Percentiles rank a stretch among this genome's conserved stretches.
Evolutionary conservation across 2,113 vertebrate genomes (phyloP).

Genomic region (Microcebus lehilahytsara): DNA sequence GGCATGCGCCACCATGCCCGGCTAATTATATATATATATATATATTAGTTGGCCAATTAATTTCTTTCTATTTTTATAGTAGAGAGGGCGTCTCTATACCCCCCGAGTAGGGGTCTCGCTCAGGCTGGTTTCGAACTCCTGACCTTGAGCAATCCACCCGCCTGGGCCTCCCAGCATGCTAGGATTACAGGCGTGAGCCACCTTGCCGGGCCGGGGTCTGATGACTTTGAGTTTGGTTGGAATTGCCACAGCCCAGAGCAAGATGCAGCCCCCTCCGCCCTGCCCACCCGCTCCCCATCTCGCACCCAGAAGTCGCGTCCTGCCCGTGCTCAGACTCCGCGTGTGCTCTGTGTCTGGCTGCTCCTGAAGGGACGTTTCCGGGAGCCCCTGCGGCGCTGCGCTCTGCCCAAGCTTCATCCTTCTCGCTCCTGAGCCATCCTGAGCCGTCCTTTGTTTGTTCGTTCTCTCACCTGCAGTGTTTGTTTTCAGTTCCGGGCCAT

Average conservation of each 20-base stretch:
- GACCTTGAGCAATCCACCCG: no score
- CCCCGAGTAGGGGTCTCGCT: no score
- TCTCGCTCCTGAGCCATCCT: background rate
- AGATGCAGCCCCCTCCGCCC: accelerated
- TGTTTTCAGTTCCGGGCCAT: background rate
- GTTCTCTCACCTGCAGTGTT: background rate
- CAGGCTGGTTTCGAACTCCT: no score
- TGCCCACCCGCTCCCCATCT: accelerated
- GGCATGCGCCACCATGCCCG: no score
- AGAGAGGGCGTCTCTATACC: no score
- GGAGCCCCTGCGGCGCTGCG: no score
- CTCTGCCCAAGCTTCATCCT: accelerated
- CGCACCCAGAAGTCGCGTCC: background rate
- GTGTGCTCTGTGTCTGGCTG: accelerated
- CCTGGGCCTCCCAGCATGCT: no score
- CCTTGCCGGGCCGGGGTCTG: accelerated
- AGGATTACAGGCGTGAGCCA: no score
- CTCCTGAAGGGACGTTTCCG: no score
- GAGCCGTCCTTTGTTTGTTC: background rate
- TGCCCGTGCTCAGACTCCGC: accelerated
- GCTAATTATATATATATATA: no score
- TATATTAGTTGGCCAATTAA: no score
- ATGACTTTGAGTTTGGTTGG: background rate
- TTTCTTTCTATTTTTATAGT: no score
- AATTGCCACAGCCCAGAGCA: background rate